Evolutionary conservation across 2,113 vertebrate genomes (phyloP).

Genomic region (Grammomys surdaster): DNA sequence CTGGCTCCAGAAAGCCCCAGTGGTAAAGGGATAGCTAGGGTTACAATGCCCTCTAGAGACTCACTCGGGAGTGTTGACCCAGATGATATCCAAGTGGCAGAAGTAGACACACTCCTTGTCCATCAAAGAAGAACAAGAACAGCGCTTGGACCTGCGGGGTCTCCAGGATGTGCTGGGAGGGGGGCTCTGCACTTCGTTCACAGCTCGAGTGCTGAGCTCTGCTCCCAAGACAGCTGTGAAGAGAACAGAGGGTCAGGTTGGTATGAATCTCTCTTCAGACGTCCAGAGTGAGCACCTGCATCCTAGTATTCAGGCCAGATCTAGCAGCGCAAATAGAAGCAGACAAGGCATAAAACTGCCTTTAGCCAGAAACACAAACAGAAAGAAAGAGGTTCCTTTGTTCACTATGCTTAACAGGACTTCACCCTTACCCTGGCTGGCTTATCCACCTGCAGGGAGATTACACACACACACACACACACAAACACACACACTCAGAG

Average conservation of each 20-base stretch:
- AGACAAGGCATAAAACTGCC: neutral
- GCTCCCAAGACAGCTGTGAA: constrained; percentile 76
- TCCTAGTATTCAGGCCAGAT: neutral
- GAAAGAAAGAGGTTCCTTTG: neutral
- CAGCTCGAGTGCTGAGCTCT: constrained; percentile 30
- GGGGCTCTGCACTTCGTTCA: constrained; percentile 20
- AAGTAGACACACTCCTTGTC: constrained; percentile 99
- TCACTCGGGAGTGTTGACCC: constrained; percentile 99
- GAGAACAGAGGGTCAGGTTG: constrained; percentile 32
- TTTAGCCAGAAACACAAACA: neutral
- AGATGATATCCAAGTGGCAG: constrained; percentile 99
- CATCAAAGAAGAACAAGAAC: constrained; percentile 94
- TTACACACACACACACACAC: neutral
- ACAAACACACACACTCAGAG: neutral
- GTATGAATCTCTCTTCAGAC: neutral
- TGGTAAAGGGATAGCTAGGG: neutral
- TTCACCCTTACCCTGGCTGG: constrained; percentile 21
- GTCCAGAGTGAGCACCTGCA: neutral
- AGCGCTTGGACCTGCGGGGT: constrained; percentile 92
- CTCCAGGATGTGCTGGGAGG: constrained; percentile 71
- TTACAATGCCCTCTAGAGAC: constrained; percentile 81
- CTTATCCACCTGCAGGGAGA: neutral
- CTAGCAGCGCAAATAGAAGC: neutral
- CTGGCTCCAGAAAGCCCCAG: neutral
- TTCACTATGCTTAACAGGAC: neutral